These are phyloP conservation scores for Diplodus puntazzo DNA, from an alignment of 2,797 vertebrate genomes.

Conservation along the genomic window DNA sequence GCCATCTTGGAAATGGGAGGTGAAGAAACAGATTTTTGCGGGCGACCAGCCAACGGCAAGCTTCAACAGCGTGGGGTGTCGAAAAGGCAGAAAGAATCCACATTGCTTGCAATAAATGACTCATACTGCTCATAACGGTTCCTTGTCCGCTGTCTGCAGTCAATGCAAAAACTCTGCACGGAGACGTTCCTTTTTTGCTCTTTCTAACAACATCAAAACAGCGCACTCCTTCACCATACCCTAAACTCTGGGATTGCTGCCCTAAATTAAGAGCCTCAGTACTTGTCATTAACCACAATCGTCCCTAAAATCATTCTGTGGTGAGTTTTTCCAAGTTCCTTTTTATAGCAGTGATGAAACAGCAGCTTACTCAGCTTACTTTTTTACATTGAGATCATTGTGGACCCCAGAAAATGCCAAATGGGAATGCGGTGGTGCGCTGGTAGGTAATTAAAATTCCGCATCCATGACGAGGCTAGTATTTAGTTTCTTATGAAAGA, in stretches of 20 bases:
- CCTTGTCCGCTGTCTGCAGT: slow-evolving; percentile 36
- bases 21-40: slow-evolving; percentile 49
- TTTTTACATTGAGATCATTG: slow-evolving; percentile 66
- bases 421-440: slow-evolving; percentile 65
- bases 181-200: slow-evolving; percentile 23
- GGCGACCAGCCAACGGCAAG: slow-evolving; percentile 25
- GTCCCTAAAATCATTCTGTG: slow-evolving; percentile 50
- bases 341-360: slow-evolving; percentile 58
- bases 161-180: not conserved
- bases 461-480: slow-evolving; percentile 70
- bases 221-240: not conserved
- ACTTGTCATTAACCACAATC: slow-evolving; percentile 58
- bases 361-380: slow-evolving; percentile 51
- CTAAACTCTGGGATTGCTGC: slow-evolving; percentile 28
- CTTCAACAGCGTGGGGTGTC: slow-evolving; percentile 41
- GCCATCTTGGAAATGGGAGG: slow-evolving; percentile 58
- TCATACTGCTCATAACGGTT: slow-evolving; percentile 26
- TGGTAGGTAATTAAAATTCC: slow-evolving; percentile 81
- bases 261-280: slow-evolving; percentile 47
- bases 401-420: slow-evolving; percentile 72
- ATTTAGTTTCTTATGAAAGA: slow-evolving; percentile 76
- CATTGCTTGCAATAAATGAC: slow-evolving; percentile 36
- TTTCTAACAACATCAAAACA: slow-evolving; percentile 28
- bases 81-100: slow-evolving; percentile 57
- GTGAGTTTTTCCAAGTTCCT: slow-evolving; percentile 58